Evolutionary conservation across 2,113 vertebrate genomes (phyloP).

Genomic region (Erythrocercus mccallii): DNA sequence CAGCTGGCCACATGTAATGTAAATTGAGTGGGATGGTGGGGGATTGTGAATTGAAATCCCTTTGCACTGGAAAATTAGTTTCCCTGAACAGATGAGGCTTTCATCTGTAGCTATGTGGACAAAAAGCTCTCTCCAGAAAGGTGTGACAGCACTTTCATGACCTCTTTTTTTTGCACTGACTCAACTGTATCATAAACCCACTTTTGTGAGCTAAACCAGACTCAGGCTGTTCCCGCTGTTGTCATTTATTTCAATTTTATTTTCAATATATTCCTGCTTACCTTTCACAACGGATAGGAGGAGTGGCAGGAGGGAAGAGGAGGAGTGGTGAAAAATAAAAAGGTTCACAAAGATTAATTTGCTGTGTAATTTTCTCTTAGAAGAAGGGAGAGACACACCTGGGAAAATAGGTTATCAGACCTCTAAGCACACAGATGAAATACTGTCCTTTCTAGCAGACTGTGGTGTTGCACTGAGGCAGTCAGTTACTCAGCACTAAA

Average conservation of each 20-base stretch:
- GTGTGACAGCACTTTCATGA: not conserved
- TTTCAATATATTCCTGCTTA: not conserved
- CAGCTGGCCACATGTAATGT: not conserved
- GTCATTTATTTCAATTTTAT: not conserved
- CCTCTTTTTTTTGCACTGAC: not conserved
- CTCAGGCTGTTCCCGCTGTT: not conserved
- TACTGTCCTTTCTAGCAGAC: not conserved
- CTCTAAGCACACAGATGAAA: not conserved
- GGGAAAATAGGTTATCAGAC: not conserved
- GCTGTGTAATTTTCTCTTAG: not conserved
- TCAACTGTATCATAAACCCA: not conserved
- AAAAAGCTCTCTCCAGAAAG: not conserved
- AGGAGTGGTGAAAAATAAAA: not conserved
- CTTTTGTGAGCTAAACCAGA: not conserved
- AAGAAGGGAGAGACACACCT: not conserved
- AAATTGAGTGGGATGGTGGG: not conserved
- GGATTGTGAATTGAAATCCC: not conserved
- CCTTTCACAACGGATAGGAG: not conserved
- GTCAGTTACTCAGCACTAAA: conserved; percentile 28
- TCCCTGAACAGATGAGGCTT: not conserved
- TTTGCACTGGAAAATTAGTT: not conserved
- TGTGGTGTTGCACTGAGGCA: not conserved
- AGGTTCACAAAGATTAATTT: conserved; percentile 15
- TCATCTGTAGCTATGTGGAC: not conserved
- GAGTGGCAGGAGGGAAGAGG: not conserved